Conservation (phyloP, 2,888 invertebrate genomes). For the Steinernema scapterisci region DNA sequence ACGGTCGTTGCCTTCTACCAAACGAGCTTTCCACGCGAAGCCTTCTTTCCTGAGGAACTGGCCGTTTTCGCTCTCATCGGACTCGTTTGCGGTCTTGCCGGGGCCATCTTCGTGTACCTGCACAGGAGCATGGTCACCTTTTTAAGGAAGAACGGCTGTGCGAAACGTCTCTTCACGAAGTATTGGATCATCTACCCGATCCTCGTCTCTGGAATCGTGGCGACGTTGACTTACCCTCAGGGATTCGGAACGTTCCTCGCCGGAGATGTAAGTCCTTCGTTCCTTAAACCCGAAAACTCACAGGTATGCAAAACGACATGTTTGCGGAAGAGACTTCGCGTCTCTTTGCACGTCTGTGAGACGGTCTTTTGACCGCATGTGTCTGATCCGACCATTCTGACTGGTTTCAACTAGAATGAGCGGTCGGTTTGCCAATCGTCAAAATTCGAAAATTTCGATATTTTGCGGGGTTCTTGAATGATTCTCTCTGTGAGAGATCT, state of each 20-base stretch:
- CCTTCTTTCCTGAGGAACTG: conserved; percentile 94
- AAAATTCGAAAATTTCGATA: too few relatives aligned
- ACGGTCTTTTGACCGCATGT: too few relatives aligned
- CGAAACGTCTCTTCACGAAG: conserved; percentile 59
- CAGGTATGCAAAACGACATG: too few relatives aligned
- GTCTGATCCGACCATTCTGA: too few relatives aligned
- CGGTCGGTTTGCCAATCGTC: too few relatives aligned
- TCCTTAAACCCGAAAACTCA: too few relatives aligned
- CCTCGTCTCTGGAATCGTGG: conserved; percentile 80
- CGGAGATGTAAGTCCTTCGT: conserved; percentile 70
- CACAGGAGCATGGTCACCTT: conserved; percentile 62
- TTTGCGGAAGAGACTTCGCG: too few relatives aligned
- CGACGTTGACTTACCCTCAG: conserved; percentile 85
- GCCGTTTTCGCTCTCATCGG: conserved; percentile 90
- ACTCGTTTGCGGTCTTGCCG: conserved; percentile 70
- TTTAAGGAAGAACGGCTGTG: conserved; percentile 53
- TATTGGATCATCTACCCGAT: conserved; percentile 90
- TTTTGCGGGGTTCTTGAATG: too few relatives aligned
- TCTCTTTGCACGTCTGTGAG: too few relatives aligned
- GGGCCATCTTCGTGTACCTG: conserved; percentile 57
- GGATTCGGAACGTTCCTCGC: conserved; percentile 84
- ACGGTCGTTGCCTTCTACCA: conserved; percentile 90
- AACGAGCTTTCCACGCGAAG: conserved; percentile 80
- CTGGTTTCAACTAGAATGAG: too few relatives aligned
- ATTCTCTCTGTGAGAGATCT: too few relatives aligned